These are phyloP conservation scores for Papilio polytes DNA, from an alignment of 1,140 invertebrate species.

Conservation along the genomic window DNA sequence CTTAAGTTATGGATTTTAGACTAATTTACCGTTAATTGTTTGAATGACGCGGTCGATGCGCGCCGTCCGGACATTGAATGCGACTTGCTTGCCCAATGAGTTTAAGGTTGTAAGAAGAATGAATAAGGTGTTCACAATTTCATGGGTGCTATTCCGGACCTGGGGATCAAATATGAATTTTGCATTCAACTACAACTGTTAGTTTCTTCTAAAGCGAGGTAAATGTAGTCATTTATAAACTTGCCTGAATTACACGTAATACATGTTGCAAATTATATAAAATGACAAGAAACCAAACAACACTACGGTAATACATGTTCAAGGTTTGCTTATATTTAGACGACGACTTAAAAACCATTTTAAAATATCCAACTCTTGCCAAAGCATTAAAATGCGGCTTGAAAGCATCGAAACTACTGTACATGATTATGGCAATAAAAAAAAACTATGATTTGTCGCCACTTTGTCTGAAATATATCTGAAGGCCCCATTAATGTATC, in stretches of 20 bases:
- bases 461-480: constrained; percentile 25
- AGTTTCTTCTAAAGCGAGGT: neutral
- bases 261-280: constrained; percentile 66
- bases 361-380: constrained; percentile 62
- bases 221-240: neutral
- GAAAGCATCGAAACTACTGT: constrained; percentile 55
- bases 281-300: constrained; percentile 56
- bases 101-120: constrained; percentile 69
- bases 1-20: neutral
- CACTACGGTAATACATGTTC: constrained; percentile 55
- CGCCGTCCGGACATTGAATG: constrained; percentile 55
- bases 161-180: constrained; percentile 37
- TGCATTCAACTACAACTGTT: neutral
- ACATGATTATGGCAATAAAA: constrained; percentile 42
- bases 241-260: constrained; percentile 59
- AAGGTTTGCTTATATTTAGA: constrained; percentile 45
- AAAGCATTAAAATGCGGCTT: constrained; percentile 62
- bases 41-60: constrained; percentile 59
- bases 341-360: constrained; percentile 50
- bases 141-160: constrained; percentile 58
- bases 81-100: constrained; percentile 63
- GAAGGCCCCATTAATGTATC: neutral
- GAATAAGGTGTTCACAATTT: constrained; percentile 66
- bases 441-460: constrained; percentile 13
- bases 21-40: constrained; percentile 54